Evolutionary conservation across 92 coral and sea anemone genomes (phyloP), one percentile per base, ranked within the genome.

Genomic region (Actinernus sp.): DNA sequence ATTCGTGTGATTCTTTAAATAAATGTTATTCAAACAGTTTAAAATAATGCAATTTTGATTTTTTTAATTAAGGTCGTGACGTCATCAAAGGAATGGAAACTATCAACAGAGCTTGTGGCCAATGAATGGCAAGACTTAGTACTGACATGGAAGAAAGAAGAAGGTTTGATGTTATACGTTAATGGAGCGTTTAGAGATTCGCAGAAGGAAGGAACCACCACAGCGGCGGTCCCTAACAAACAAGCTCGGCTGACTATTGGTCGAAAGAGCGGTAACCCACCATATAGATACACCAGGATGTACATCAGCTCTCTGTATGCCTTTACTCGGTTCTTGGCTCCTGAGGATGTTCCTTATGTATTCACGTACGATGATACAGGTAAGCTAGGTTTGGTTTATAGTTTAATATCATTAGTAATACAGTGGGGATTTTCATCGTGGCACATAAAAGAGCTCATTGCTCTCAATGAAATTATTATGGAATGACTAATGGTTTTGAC

Each of bases 141-240:
- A 36, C 46, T 95, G 70, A 95, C 99, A 27, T 95, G 99, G 99
- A 95, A 95, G 50, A 88, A 88, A 49, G 97, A 87, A 47, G 92
- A 91, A 49, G 99, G 99, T 0, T 59, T 95, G 51, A 88, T 85
- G 81, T 44, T 95, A 53, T 95, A 91, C 63, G 92, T 95, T 11
- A 95, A 95, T 49, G 99, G 99, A n/a, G 99, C 99, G 11, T 95
- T 95, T 80, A 85, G 97, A 23, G 99, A 95, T 78, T 87, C 92
- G 2, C 80, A 55, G 61, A 95, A 95, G 34, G 92, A 83, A 0
- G 95, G 97, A 2, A 75, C 74, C 11, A 36, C 58, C 1, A 95
- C 91, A 2, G 66, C 68, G 6, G 84, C 90, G 14, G 97, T 95
- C 11, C 91, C 93, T 1, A 92, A 95, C 71, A 89, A 95, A 51